Evolutionary conservation across 2,797 vertebrate species (phyloP), one percentile per base, ranked within the genome.

Genomic region (Denticeps clupeoides): DNA sequence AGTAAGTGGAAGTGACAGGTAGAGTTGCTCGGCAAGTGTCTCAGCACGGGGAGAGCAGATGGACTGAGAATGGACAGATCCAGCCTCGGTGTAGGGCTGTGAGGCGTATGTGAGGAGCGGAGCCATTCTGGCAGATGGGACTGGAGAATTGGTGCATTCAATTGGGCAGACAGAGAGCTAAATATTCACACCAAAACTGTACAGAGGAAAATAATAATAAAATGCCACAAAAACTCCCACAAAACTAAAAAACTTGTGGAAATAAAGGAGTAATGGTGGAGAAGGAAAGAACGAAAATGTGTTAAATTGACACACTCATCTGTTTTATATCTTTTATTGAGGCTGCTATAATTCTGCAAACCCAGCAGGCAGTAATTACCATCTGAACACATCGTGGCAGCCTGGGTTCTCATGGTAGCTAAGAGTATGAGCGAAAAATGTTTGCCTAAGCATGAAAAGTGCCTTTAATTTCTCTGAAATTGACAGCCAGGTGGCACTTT

Each of bases 121-220:
- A 69, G 69, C 68, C 71, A 63, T 64, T 72, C 75, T 69, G 75
- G 74, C 78, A 78, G 74, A 81, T 79, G 77, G 73, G 71, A 59
- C 59, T 65, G 73, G 69, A 71, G 70, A 78, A 77, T 75, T 69
- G 67, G 70, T 61, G 72, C 70, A 77, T 45, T 70, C 63, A 63
- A 70, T 80, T 75, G 73, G 72, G 67, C 72, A 71, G 51, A 55
- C 58, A 63, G 62, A 67, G 60, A 58, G 66, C 64, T 66, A 62
- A 24, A 33, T 13, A 23, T n/a, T n/a, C n/a, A 8, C 11, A 6
- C 8, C 49, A 28, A 18, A 12, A 45, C n/a, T n/a, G n/a, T 33
- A 27, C 59, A 63, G 67, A 67, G 73, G 62, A 60, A 70, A 77
- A 73, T 70, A 8, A 35, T n/a, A 77, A 68, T 68, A 69, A 61